Base-by-base conservation (phyloP, 1,140 invertebrate species). In the Euwallacea similis region DNA sequence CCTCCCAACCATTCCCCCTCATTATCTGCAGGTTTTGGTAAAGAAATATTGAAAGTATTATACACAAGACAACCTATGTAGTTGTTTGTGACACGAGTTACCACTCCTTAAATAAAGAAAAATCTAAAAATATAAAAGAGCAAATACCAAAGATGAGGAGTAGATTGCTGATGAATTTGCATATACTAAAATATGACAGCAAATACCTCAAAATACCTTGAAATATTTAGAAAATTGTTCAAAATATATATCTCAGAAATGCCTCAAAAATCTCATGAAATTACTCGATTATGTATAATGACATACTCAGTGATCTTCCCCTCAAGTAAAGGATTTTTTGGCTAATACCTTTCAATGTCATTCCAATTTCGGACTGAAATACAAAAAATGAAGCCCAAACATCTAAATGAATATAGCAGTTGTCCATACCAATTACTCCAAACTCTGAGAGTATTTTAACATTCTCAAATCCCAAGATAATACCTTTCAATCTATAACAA, bases 381-480 rank as follows among this genome's bases (percentile, higher is more conserved):
- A 89, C 79, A 79, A 87, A 89, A 80, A 88, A 89, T 74, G 88
- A 87, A 44, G 85, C 87, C 81, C 87, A 83, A 11, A 89, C 83
- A 80, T 89, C 85, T 53, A 88, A 78, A 74, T 89, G 85, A 73
- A 88, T 85, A 68, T 85, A 87, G 69, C 81, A 83, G 73, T 82
- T 84, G 69, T 89, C 87, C 73, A 85, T 82, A 55, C 84, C 78
- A 69, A 87, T 84, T 16, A 81, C 77, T 69, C 85, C 86, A 11
- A 85, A 67, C 67, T 85, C 79, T 67, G 83, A 83, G 16, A 88
- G 74, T 13, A 90, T 73, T 77, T 85, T 85, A 33, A 87, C 81
- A 76, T 89, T 89, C 79, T 87, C 84, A 73, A 88, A 90, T 62
- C 86, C 84, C 42, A 89, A 77, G 7, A 89, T 73, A 74, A 89